These are phyloP conservation scores for Lochmaea crataegi DNA, from an alignment of 2,888 invertebrate species.

Conservation along the genomic window DNA sequence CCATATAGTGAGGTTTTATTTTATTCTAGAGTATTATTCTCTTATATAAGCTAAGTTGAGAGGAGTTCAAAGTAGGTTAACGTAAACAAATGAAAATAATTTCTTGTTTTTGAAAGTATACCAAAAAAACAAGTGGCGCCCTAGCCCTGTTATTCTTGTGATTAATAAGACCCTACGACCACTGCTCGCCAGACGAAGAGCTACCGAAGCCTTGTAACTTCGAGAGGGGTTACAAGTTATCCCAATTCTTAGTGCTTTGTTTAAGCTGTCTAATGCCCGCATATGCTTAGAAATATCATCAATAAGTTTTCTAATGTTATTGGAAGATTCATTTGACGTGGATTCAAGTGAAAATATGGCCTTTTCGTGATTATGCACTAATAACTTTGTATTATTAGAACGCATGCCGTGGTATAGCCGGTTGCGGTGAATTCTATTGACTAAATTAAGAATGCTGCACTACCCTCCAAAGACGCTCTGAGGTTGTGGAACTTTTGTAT, in stretches of 20 bases:
- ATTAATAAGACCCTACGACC: too few relatives aligned
- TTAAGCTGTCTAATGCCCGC: conserved; percentile 18
- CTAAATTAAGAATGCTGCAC: conserved; percentile 21
- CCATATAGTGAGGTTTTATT: too few relatives aligned
- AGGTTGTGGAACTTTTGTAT: conserved; percentile 39
- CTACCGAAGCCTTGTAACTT: too few relatives aligned
- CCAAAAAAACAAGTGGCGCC: too few relatives aligned
- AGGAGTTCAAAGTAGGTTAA: too few relatives aligned
- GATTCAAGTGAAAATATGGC: conserved; percentile 24
- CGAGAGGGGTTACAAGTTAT: too few relatives aligned
- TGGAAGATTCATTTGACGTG: conserved; percentile 8
- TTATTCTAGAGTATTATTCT: too few relatives aligned
- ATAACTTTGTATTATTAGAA: conserved; percentile 30
- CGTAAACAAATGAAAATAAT: too few relatives aligned
- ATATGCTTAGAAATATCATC: conserved; percentile 20
- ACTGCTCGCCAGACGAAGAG: too few relatives aligned
- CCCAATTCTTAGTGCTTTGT: conserved; percentile 26
- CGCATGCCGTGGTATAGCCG: conserved; percentile 34
- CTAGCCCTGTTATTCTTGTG: too few relatives aligned
- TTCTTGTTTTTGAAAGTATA: too few relatives aligned
- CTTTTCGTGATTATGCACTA: conserved; percentile 28
- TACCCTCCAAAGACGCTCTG: conserved; percentile 27
- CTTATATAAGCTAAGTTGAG: too few relatives aligned
- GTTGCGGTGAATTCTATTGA: conserved; percentile 8
- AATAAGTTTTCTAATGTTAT: conserved; percentile 10